Evolutionary conservation across 1,140 invertebrate species (phyloP).

Genomic region (Battus philenor): DNA sequence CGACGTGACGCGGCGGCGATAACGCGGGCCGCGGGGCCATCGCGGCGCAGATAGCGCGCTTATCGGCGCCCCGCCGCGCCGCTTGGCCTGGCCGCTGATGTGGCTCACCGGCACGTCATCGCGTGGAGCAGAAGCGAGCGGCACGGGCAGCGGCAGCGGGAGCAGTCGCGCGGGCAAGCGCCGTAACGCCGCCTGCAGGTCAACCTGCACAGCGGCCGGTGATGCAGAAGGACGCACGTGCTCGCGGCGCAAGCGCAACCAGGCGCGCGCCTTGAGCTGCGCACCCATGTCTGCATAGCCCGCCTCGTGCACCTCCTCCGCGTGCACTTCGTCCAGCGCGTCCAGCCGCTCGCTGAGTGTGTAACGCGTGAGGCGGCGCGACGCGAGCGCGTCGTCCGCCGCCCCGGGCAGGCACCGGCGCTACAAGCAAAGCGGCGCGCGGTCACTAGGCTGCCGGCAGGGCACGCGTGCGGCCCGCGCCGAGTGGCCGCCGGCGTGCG

Average conservation of each 20-base stretch:
- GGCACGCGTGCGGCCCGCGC: too few relatives aligned
- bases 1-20: conserved; percentile 20
- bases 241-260: conserved; percentile 18
- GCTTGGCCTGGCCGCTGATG: not conserved
- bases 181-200: conserved; percentile 1
- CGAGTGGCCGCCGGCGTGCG: too few relatives aligned
- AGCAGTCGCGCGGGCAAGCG: conserved; percentile 6
- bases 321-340: conserved; percentile 28
- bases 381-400: conserved; percentile 15
- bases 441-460: too few relatives aligned
- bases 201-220: not conserved
- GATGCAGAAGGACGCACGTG: conserved; percentile 3
- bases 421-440: too few relatives aligned
- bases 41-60: conserved; percentile 12
- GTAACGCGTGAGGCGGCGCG: conserved; percentile 38
- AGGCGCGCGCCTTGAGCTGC: conserved; percentile 24
- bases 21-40: conserved; percentile 9
- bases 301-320: conserved; percentile 31
- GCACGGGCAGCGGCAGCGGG: conserved; percentile 6
- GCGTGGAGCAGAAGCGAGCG: not conserved
- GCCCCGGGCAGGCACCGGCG: too few relatives aligned
- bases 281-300: conserved; percentile 14
- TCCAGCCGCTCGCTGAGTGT: conserved; percentile 20
- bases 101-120: not conserved
- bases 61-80: conserved; percentile 15